Percentiles rank a stretch among this genome's conserved stretches.
Conservation (phyloP, 2,797 vertebrate species). For the Tinamus major region DNA sequence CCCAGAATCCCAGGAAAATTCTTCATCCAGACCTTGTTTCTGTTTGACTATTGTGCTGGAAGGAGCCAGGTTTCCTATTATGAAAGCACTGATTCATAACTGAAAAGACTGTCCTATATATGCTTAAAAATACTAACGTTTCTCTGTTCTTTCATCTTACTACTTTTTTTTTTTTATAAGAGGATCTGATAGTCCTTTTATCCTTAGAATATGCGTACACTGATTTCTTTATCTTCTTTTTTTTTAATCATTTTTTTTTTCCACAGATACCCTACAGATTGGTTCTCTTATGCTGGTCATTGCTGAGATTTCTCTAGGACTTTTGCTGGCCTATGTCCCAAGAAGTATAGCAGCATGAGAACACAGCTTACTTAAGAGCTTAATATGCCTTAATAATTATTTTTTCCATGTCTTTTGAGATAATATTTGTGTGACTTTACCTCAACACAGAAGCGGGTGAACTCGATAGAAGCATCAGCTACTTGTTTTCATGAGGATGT, state of each 20-base stretch:
- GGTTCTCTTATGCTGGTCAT: not conserved
- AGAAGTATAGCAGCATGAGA: not conserved
- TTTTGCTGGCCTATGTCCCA: not conserved
- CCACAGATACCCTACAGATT: not conserved
- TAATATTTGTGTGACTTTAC: not conserved
- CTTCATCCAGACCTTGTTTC: not conserved
- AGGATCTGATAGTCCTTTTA: not conserved
- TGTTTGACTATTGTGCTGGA: not conserved
- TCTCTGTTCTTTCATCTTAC: not conserved
- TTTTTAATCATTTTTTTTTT: not conserved
- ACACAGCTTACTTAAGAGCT: not conserved
- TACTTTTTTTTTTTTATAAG: too few species aligned
- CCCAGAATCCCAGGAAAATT: not conserved
- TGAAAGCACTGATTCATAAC: not conserved
- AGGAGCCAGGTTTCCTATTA: not conserved
- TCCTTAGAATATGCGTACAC: fast-evolving
- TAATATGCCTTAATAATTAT: not conserved
- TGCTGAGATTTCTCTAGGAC: not conserved
- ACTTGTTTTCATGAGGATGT: not conserved
- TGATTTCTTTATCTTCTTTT: not conserved
- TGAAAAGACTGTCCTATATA: not conserved
- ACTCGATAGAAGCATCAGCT: not conserved
- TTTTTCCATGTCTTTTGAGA: not conserved
- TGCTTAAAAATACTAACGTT: not conserved
- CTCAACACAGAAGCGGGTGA: not conserved